phyloP scores from a whole-genome alignment of 1,140 invertebrate species.

The Forficula auricularia region DNA sequence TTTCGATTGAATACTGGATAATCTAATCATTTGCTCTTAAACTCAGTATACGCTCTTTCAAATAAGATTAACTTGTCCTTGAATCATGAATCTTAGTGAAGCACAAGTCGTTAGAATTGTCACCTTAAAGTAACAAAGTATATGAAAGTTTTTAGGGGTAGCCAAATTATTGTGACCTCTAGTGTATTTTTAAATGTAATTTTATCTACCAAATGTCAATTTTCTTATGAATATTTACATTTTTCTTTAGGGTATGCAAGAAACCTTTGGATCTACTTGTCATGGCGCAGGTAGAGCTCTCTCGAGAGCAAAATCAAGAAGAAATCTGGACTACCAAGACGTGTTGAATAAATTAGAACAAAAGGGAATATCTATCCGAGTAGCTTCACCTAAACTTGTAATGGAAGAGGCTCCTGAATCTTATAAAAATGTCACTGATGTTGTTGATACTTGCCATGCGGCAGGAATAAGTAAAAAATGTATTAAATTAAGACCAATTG shows the following conservation, averaged over 20 bases:
- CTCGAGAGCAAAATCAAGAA: constrained; percentile 88
- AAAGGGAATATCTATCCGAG: constrained; percentile 92
- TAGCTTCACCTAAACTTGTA: constrained; percentile 96
- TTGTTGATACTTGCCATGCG: constrained; percentile 94
- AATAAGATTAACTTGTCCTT: too few species aligned
- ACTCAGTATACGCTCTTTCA: too few species aligned
- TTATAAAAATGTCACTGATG: constrained; percentile 99
- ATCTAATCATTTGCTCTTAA: too few species aligned
- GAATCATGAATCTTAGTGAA: too few species aligned
- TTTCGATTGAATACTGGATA: too few species aligned
- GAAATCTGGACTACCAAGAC: constrained; percentile 85
- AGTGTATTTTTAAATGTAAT: too few species aligned
- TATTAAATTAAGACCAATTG: constrained; percentile 93
- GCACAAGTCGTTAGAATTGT: too few species aligned
- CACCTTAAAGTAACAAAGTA: too few species aligned
- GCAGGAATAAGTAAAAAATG: constrained; percentile 96
- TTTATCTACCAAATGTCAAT: too few species aligned
- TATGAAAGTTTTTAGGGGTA: too few species aligned
- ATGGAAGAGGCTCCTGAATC: constrained; percentile 99
- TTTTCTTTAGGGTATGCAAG: constrained; percentile 58
- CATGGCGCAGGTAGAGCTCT: constrained; percentile 95
- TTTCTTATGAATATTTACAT: too few species aligned
- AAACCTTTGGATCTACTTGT: constrained; percentile 98
- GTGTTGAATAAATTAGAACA: constrained; percentile 72
- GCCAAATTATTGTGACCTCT: too few species aligned